phyloP scores from a whole-genome alignment of 2,888 invertebrate genomes.

The Heterodera filipjevi region DNA sequence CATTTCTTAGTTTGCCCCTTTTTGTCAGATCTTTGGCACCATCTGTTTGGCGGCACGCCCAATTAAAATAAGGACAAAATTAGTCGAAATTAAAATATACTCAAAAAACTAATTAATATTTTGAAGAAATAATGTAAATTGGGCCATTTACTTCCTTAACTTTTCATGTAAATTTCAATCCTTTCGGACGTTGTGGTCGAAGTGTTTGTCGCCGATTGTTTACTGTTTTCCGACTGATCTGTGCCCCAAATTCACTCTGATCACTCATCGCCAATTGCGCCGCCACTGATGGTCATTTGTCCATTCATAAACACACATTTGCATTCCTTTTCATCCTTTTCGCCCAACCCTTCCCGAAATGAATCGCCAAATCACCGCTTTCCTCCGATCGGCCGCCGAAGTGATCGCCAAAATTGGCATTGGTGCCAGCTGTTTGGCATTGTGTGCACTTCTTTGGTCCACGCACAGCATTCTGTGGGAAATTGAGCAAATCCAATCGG shows the following conservation, averaged over 20 bases:
- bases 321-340: not conserved
- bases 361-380: not conserved
- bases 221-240: not conserved
- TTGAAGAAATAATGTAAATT: too few species aligned
- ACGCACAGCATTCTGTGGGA: constrained; percentile 14
- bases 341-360: not conserved
- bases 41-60: too few species aligned
- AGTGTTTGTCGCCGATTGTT: not conserved
- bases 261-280: not conserved
- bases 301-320: too few species aligned
- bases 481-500: constrained; percentile 15
- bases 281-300: not conserved
- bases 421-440: constrained; percentile 15
- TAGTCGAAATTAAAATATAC: too few species aligned
- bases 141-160: too few species aligned
- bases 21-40: too few species aligned
- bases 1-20: too few species aligned
- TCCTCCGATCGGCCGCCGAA: not conserved
- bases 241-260: not conserved
- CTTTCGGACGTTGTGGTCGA: too few species aligned
- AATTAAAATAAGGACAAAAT: too few species aligned
- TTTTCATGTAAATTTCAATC: too few species aligned
- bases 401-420: constrained; percentile 23
- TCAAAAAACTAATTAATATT: too few species aligned
- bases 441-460: constrained; percentile 10